phyloP scores from a whole-genome alignment of 2,888 invertebrate species.

The Drosophila merina region DNA sequence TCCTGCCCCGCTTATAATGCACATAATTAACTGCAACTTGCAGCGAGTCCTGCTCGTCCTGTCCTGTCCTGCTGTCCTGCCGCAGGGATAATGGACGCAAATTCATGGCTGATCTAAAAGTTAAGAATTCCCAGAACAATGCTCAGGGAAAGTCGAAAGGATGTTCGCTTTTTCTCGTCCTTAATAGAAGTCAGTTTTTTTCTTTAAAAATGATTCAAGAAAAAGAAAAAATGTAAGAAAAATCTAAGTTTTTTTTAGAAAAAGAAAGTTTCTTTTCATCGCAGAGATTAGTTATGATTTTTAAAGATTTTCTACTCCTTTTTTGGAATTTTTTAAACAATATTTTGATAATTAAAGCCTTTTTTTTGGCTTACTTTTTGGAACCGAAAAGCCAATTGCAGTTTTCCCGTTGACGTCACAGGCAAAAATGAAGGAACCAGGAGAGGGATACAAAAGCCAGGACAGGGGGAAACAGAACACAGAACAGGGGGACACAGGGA shows the following conservation, averaged over 20 bases:
- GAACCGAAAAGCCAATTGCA: constrained; percentile 10
- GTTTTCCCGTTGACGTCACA: constrained; percentile 29
- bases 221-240: background rate
- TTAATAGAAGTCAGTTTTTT: background rate
- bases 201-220: background rate
- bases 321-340: no score
- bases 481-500: no score
- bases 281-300: no score
- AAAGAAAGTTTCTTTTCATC: background rate
- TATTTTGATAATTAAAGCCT: no score
- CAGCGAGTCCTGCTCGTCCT: constrained; percentile 12
- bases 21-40: constrained; percentile 45
- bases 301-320: no score
- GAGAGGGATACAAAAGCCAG: no score
- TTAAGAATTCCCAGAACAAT: background rate
- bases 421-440: background rate
- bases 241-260: background rate
- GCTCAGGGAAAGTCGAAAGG: background rate
- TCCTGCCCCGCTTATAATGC: constrained; percentile 23
- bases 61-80: constrained; percentile 2
- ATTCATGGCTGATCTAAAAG: constrained; percentile 18
- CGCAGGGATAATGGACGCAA: constrained; percentile 34
- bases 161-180: no score
- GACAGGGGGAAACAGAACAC: no score
- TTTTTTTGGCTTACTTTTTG: no score